Percentiles rank a stretch among this genome's conserved stretches.
phyloP scores from a whole-genome alignment of 1,140 invertebrate genomes.

The Sycophila sp. region DNA sequence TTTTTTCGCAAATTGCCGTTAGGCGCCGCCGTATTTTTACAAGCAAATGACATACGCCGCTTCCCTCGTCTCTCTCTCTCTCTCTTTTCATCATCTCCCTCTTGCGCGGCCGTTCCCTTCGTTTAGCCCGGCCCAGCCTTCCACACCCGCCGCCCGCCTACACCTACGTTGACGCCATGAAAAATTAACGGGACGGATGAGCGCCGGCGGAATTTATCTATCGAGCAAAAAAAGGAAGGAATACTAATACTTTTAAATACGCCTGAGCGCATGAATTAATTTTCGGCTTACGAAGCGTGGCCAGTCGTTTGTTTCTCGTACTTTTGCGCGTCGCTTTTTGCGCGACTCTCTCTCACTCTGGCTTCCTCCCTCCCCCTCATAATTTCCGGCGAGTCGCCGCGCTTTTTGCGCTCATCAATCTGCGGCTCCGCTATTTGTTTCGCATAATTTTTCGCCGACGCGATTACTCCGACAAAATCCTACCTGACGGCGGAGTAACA shows the following conservation, averaged over 20 bases:
- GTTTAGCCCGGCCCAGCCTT: background rate
- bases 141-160: slow-evolving; percentile 8
- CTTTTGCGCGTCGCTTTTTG: background rate
- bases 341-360: slow-evolving; percentile 23
- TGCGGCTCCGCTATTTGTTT: slow-evolving; percentile 1
- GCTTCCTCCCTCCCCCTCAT: no score
- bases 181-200: slow-evolving; percentile 20
- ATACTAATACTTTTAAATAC: slow-evolving; percentile 2
- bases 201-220: slow-evolving; percentile 10
- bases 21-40: slow-evolving; percentile 52
- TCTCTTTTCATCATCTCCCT: background rate
- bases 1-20: slow-evolving; percentile 50
- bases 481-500: background rate
- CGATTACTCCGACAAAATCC: background rate
- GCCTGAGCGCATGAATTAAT: background rate
- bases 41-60: slow-evolving; percentile 50
- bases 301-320: background rate
- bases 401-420: slow-evolving; percentile 16
- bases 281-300: background rate
- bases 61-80: background rate
- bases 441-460: background rate
- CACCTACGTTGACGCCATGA: no score
- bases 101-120: slow-evolving; percentile 22
- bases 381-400: background rate
- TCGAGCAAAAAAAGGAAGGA: background rate